Conservation (phyloP, 2,113 vertebrate species). For the Bufo bufo region DNA sequence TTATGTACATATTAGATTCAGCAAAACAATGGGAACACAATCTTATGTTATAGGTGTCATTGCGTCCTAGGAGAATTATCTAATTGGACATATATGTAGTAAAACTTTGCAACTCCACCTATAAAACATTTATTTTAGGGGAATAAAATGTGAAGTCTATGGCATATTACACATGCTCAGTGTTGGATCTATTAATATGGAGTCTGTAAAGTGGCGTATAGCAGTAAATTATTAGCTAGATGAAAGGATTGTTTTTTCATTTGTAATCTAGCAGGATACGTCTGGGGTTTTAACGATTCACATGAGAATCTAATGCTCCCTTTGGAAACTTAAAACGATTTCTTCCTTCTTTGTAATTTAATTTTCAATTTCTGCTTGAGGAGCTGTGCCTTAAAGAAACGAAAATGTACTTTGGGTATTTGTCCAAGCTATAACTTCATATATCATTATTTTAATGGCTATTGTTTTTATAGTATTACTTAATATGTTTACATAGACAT, state of each 20-base stretch:
- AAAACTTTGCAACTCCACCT: slow-evolving; percentile 30
- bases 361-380: slow-evolving; percentile 28
- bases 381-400: neutral
- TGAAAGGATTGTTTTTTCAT: slow-evolving; percentile 1
- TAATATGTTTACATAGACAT: neutral
- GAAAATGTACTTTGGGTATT: neutral
- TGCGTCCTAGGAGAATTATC: neutral
- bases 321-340: slow-evolving; percentile 35
- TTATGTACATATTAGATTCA: slow-evolving; percentile 39
- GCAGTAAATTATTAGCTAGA: slow-evolving; percentile 19
- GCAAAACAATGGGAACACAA: slow-evolving; percentile 25
- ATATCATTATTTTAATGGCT: slow-evolving; percentile 7
- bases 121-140: slow-evolving; percentile 22
- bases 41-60: slow-evolving; percentile 37
- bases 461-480: slow-evolving; percentile 17
- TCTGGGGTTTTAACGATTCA: slow-evolving; percentile 31
- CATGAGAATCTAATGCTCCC: slow-evolving; percentile 39
- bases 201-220: neutral
- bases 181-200: slow-evolving; percentile 27
- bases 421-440: slow-evolving; percentile 2
- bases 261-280: slow-evolving; percentile 43
- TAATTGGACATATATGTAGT: slow-evolving; percentile 36
- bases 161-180: neutral
- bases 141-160: slow-evolving; percentile 11
- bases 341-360: slow-evolving; percentile 2